Percentiles rank a stretch among this genome's conserved stretches.
phyloP scores from a whole-genome alignment of 2,888 invertebrate genomes.

The Sussaba pulchella region DNA sequence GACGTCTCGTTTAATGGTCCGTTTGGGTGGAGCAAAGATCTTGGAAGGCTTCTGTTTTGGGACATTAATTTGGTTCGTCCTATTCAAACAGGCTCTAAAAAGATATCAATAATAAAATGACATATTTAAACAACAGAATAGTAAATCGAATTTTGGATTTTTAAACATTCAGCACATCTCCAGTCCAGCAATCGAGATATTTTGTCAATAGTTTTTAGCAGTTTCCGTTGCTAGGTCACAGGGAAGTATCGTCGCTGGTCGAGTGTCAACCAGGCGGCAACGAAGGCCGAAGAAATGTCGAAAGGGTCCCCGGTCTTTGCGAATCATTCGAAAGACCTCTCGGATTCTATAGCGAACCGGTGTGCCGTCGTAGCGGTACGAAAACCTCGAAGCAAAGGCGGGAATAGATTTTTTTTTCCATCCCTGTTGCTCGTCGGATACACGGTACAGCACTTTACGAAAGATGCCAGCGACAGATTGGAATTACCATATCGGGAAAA shows the following conservation, averaged over 20 bases:
- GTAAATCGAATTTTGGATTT: no score
- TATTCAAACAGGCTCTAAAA: no score
- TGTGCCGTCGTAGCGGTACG: not conserved
- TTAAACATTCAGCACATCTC: no score
- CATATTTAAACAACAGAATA: no score
- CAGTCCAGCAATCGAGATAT: not conserved
- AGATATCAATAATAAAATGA: no score
- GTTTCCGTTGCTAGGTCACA: not conserved
- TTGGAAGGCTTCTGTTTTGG: no score
- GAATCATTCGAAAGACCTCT: slow-evolving; percentile 64
- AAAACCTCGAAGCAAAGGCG: slow-evolving; percentile 59
- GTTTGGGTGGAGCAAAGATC: no score
- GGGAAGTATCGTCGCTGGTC: slow-evolving; percentile 1
- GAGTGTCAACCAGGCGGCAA: slow-evolving; percentile 17
- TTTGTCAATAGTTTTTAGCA: not conserved
- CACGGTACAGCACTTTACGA: slow-evolving; percentile 64
- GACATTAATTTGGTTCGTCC: no score
- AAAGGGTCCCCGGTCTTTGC: slow-evolving; percentile 63
- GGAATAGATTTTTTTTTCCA: slow-evolving; percentile 59
- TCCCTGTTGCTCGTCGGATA: not conserved
- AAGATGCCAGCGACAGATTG: slow-evolving; percentile 78
- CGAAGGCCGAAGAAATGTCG: slow-evolving; percentile 57
- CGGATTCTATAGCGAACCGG: slow-evolving; percentile 34
- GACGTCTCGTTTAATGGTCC: not conserved
- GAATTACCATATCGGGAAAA: slow-evolving; percentile 75